phyloP scores from a whole-genome alignment of 2,113 vertebrate species.

The Ophthalmolycus amberensis region DNA sequence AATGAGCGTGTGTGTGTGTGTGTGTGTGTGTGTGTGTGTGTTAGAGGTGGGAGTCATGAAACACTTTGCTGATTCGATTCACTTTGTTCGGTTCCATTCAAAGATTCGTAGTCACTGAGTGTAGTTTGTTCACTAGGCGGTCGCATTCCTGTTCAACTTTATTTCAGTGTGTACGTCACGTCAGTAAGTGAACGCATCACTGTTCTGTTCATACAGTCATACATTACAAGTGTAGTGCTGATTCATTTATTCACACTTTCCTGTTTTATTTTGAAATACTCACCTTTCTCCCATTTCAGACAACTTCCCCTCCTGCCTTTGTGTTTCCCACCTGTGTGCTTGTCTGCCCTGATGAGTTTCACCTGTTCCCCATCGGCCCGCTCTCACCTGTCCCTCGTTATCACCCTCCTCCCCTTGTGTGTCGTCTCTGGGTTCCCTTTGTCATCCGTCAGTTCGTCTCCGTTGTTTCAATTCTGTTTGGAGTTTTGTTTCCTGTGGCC shows the following conservation, averaged over 20 bases:
- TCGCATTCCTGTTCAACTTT: too few species aligned
- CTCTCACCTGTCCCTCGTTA: too few species aligned
- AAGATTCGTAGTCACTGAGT: background rate
- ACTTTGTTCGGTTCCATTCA: too few species aligned
- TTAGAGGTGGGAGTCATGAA: background rate
- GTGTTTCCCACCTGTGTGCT: too few species aligned
- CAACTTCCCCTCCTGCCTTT: too few species aligned
- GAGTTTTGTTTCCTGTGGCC: background rate
- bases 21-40: background rate
- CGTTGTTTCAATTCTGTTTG: too few species aligned
- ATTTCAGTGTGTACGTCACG: background rate
- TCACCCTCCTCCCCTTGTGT: too few species aligned
- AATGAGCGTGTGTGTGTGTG: slow-evolving; percentile 29
- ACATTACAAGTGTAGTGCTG: background rate
- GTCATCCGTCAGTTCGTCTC: too few species aligned
- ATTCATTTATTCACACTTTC: background rate
- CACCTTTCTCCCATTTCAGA: background rate
- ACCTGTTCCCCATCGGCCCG: too few species aligned
- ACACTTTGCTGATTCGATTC: background rate
- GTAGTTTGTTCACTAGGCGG: background rate
- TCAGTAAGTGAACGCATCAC: too few species aligned
- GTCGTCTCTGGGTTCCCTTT: too few species aligned
- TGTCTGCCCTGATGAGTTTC: too few species aligned
- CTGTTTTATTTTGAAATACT: background rate
- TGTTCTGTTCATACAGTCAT: background rate